Conservation (phyloP, 2,113 vertebrate genomes). For the Austrofundulus limnaeus region DNA sequence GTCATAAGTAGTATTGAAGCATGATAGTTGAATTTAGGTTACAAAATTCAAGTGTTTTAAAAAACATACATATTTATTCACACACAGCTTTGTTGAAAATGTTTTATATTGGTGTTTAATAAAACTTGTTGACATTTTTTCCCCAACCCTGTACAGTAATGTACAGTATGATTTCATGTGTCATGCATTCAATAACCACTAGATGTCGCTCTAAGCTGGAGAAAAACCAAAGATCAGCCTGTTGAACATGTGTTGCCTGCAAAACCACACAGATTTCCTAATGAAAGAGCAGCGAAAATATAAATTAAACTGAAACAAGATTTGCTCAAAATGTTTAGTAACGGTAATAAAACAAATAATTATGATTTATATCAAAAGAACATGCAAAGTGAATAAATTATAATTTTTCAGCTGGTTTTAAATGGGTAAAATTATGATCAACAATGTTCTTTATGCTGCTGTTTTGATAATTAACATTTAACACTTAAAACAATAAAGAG, state of each 20-base stretch:
- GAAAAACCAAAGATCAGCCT: constrained; percentile 30
- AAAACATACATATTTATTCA: too few relatives aligned
- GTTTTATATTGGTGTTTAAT: too few relatives aligned
- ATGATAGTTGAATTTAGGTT: too few relatives aligned
- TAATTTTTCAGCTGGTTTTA: not conserved
- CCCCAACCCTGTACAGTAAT: not conserved
- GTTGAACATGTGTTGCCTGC: not conserved
- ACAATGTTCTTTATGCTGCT: not conserved
- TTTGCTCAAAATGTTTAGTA: not conserved
- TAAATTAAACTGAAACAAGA: constrained; percentile 1
- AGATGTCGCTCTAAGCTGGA: constrained; percentile 76
- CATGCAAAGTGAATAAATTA: not conserved
- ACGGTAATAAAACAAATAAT: not conserved
- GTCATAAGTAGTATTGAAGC: too few relatives aligned
- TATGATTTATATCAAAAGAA: not conserved
- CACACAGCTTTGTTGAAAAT: too few relatives aligned
- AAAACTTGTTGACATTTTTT: not conserved
- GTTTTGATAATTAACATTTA: not conserved
- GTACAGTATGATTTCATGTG: not conserved
- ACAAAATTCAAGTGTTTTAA: too few relatives aligned
- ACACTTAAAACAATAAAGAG: not conserved
- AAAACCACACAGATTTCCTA: not conserved
- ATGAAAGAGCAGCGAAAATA: constrained; percentile 3
- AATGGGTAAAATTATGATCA: not conserved
- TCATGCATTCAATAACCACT: constrained; percentile 52